A percentile compares a stretch with the other conserved stretches of the same genome.
These are phyloP conservation scores for Theretra japonica DNA, from an alignment of 2,888 invertebrate genomes.

Conservation along the genomic window DNA sequence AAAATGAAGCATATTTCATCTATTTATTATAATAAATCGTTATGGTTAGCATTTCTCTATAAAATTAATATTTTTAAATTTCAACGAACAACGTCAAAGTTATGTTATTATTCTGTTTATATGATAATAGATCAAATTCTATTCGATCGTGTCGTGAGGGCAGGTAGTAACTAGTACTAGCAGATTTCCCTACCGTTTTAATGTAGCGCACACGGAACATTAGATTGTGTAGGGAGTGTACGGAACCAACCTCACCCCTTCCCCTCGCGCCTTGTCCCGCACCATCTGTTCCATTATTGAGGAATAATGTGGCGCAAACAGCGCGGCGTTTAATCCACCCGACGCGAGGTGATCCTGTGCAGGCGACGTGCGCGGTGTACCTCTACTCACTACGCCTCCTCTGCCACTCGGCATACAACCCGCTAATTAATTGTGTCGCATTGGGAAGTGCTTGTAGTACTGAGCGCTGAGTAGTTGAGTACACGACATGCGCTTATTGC, in stretches of 20 bases:
- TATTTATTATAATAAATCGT: too few species aligned
- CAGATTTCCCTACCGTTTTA: background rate
- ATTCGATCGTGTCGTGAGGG: background rate
- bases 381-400: too few species aligned
- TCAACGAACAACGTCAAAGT: too few species aligned
- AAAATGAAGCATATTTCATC: too few species aligned
- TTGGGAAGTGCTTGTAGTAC: background rate
- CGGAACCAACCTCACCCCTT: background rate
- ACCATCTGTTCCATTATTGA: background rate
- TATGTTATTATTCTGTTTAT: too few species aligned
- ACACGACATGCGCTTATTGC: background rate
- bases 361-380: background rate
- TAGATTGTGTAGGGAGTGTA: background rate
- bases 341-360: background rate
- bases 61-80: too few species aligned
- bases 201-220: background rate
- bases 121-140: too few species aligned
- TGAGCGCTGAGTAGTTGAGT: too few species aligned
- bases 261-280: background rate
- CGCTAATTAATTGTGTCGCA: background rate
- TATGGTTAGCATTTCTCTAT: too few species aligned
- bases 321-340: slow-evolving; percentile 7
- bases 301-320: slow-evolving; percentile 5
- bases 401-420: too few species aligned
- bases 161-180: too few species aligned